phyloP scores from a whole-genome alignment of 1,140 invertebrate genomes.

The Phymastichus coffea region DNA sequence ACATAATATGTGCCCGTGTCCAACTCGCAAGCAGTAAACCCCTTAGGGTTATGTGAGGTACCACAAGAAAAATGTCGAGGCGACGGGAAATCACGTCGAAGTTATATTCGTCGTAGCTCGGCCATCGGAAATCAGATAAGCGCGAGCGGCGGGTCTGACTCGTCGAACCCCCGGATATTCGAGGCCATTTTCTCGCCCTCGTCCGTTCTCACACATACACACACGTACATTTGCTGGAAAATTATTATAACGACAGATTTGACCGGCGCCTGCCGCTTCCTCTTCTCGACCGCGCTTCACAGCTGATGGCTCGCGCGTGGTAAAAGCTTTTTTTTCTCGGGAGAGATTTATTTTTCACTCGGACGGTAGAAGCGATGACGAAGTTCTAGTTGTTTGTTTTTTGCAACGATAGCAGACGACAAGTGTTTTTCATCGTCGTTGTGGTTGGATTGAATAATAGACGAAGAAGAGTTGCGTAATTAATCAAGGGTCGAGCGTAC shows the following conservation, averaged over 20 bases:
- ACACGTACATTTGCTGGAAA: neutral
- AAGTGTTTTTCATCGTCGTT: no score
- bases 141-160: neutral
- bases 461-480: neutral
- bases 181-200: neutral
- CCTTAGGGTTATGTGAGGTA: no score
- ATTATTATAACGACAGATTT: conserved; percentile 7
- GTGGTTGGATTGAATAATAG: no score
- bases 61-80: neutral
- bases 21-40: no score
- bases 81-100: conserved; percentile 26
- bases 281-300: no score
- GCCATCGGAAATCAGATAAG: conserved; percentile 33
- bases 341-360: neutral
- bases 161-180: neutral
- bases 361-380: no score
- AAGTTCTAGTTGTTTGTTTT: no score
- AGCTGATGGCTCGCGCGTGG: no score
- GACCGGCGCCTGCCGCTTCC: neutral
- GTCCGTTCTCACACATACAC: no score
- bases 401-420: no score
- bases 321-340: conserved; percentile 6
- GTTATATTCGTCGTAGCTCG: conserved; percentile 22
- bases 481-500: neutral
- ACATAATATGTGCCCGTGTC: no score